Conservation (phyloP, 2,888 invertebrate genomes). For the Gryllus longicercus region DNA sequence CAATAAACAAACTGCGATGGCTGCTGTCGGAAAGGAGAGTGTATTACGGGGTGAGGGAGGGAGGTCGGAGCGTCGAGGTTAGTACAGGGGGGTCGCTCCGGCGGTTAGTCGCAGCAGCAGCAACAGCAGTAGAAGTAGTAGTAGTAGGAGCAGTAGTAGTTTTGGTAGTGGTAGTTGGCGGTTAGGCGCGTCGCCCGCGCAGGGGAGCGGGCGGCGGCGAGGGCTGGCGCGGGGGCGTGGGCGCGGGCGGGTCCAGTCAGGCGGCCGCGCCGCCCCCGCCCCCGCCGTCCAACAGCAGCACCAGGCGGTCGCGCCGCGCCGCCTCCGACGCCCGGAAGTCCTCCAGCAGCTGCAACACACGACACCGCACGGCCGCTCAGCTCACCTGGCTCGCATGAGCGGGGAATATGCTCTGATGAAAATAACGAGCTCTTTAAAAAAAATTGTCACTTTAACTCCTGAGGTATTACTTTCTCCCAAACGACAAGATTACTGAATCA, state of each 20-base stretch:
- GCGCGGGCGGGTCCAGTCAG: background rate
- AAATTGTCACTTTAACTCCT: too few species aligned
- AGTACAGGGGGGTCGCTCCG: background rate
- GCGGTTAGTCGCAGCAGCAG: constrained; percentile 11
- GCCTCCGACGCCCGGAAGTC: constrained; percentile 55
- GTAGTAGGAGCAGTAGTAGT: too few species aligned
- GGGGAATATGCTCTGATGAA: too few species aligned
- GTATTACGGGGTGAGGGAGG: too few species aligned
- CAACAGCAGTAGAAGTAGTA: background rate
- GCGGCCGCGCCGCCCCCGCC: constrained; percentile 23
- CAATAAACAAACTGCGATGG: background rate
- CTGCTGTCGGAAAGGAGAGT: too few species aligned
- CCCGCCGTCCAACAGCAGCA: constrained; percentile 48
- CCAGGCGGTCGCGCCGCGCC: constrained; percentile 53
- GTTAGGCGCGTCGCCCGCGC: constrained; percentile 1
- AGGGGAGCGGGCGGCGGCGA: background rate
- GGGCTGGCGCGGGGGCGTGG: background rate
- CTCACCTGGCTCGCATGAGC: too few species aligned
- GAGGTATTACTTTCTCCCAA: too few species aligned
- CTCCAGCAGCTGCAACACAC: constrained; percentile 54
- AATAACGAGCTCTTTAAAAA: too few species aligned
- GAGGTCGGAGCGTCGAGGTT: too few species aligned
- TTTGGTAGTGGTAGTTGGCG: background rate
- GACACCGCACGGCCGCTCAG: too few species aligned
- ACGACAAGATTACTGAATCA: too few species aligned